These are phyloP conservation scores for Crypturellus tataupa DNA, from an alignment of 2,797 vertebrate genomes.

Conservation along the genomic window DNA sequence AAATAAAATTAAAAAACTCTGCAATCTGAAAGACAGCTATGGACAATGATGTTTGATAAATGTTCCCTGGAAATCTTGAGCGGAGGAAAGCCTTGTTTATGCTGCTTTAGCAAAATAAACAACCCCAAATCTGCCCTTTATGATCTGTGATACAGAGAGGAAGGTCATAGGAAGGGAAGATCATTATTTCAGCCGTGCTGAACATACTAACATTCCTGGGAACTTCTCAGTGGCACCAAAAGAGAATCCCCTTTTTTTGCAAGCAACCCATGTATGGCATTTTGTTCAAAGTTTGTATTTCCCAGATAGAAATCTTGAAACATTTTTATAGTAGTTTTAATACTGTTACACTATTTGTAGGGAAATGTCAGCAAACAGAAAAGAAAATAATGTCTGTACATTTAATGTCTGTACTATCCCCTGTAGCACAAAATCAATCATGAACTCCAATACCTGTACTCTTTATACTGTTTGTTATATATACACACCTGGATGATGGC, in stretches of 20 bases:
- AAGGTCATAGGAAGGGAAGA: background rate
- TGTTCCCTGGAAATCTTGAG: background rate
- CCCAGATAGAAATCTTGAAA: background rate
- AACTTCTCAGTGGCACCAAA: background rate
- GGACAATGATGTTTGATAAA: background rate
- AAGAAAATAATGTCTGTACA: conserved; percentile 20
- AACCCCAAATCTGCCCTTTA: background rate
- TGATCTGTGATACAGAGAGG: background rate
- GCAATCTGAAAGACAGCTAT: background rate
- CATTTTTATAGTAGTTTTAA: background rate
- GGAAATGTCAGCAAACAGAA: background rate
- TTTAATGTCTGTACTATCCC: background rate
- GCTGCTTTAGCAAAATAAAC: background rate
- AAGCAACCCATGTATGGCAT: background rate
- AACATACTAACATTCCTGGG: background rate
- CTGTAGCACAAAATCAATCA: conserved; percentile 38
- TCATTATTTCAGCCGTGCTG: background rate
- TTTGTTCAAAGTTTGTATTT: background rate
- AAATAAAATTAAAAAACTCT: background rate
- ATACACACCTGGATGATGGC: background rate
- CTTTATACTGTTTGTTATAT: conserved; percentile 28
- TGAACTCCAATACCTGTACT: background rate
- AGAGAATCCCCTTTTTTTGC: background rate
- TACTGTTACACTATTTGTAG: background rate
- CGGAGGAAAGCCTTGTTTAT: background rate